Conservation (phyloP, 1,140 invertebrate species). For the Aphelenchoides besseyi region DNA sequence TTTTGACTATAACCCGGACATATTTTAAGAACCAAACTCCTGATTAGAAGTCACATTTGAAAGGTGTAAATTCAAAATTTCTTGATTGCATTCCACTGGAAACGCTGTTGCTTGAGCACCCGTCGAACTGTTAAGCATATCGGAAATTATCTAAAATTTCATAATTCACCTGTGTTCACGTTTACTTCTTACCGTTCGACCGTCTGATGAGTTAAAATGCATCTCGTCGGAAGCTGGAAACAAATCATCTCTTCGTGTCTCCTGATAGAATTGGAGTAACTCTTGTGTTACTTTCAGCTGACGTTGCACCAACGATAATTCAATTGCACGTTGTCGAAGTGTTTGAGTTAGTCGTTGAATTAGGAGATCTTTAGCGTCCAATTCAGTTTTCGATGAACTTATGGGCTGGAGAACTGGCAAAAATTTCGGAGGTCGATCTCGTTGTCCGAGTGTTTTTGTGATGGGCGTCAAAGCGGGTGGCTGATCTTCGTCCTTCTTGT, state of each 20-base stretch:
- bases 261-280: not conserved
- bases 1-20: too few species aligned
- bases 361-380: not conserved
- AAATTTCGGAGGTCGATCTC: not conserved
- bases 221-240: too few species aligned
- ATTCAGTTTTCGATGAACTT: not conserved
- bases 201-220: too few species aligned
- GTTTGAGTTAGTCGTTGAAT: not conserved
- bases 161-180: too few species aligned
- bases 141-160: too few species aligned
- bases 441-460: too few species aligned
- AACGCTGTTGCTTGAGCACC: conserved; percentile 7
- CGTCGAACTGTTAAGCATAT: not conserved
- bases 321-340: not conserved
- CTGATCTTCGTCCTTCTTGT: not conserved
- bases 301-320: not conserved
- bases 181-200: too few species aligned
- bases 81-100: conserved; percentile 2
- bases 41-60: too few species aligned
- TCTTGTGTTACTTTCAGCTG: not conserved
- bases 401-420: not conserved
- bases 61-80: too few species aligned
- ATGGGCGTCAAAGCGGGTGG: too few species aligned
- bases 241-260: not conserved
- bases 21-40: too few species aligned